Base-by-base conservation (phyloP, 2,888 invertebrate species). In the Hemithea aestivaria region DNA sequence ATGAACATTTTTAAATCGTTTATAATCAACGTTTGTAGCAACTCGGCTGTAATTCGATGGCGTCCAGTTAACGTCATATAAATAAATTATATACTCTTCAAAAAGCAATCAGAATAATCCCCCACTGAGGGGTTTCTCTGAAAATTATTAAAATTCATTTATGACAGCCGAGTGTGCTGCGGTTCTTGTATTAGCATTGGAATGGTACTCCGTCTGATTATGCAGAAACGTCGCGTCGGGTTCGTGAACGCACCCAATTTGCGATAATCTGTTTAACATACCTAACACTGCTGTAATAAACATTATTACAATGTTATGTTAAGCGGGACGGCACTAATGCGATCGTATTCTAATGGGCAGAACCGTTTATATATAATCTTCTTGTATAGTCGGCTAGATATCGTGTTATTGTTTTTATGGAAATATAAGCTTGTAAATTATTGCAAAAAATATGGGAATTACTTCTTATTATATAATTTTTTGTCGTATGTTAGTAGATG, bases 121-220 rank as follows among this genome's bases (percentile, higher is more conserved):
- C 40, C 31, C 11, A 33, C 28, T 35, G 27, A 36, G 56, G 39
- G 49, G 46, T 44, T 46, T 48, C 45, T 62, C 59, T 56, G 62
- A 40, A 45, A 51, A 45, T 45, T 49, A 51, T 51, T 61, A 57
- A 67, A 67, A 67, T 68, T 66, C 62, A 68, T 69, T 66, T 55
- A 49, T 48, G 50, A 56, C 60, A 58, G n/a, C n/a, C n/a, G 48
- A 49, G 62, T 63, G 55, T 47, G 48, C 48, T 51, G 29, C n/a
- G n/a, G n/a, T n/a, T n/a, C n/a, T n/a, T n/a, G 40, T 48, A 83
- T 84, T 84, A 76, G 74, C 81, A 83, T 84, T 43, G 51, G 61
- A 78, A 83, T 61, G 68, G 70, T 61, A 67, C 54, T 56, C 46
- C 56, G 71, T 68, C 63, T 70, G 73, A 80, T 84, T 85, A 85